A percentile compares a stretch with the other conserved stretches of the same genome.
Evolutionary conservation across 2,113 vertebrate genomes (phyloP).

Genomic region (Rhombomys opimus): DNA sequence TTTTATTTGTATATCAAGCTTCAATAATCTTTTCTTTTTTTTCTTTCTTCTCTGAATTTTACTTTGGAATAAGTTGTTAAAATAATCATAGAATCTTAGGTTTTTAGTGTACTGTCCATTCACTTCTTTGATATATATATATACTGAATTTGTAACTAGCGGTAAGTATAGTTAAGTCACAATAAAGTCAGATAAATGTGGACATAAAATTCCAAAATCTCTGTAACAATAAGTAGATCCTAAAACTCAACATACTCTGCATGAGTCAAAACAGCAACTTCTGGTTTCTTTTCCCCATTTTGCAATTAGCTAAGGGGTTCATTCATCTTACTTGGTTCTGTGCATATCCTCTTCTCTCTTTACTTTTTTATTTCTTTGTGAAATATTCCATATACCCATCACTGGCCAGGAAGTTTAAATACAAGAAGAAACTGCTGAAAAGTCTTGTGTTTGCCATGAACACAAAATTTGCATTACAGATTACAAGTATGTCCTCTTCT

Average conservation of each 20-base stretch:
- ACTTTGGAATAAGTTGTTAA: not conserved
- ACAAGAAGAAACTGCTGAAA: conserved; percentile 35
- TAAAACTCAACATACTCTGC: not conserved
- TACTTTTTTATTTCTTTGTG: not conserved
- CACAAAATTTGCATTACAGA: conserved; percentile 48
- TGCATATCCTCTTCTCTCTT: not conserved
- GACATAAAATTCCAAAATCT: not conserved
- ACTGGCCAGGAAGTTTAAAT: not conserved
- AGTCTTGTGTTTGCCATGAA: not conserved
- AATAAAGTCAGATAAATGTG: not conserved
- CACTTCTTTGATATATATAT: not conserved
- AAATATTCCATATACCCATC: conserved; percentile 4
- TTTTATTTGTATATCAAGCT: not conserved
- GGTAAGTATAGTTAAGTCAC: not conserved
- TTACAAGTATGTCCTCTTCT: conserved; percentile 46
- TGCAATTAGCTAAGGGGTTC: not conserved
- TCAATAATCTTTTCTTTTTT: not conserved
- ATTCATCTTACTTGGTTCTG: not conserved
- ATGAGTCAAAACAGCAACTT: not conserved
- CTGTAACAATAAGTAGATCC: not conserved
- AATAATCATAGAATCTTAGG: not conserved
- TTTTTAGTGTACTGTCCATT: not conserved
- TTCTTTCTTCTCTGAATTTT: not conserved
- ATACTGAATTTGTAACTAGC: not conserved
- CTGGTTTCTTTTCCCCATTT: not conserved